Percentiles rank a stretch among this genome's conserved stretches.
Conservation (phyloP, 2,113 vertebrate species). For the Chamaetylas fuelleborni region DNA sequence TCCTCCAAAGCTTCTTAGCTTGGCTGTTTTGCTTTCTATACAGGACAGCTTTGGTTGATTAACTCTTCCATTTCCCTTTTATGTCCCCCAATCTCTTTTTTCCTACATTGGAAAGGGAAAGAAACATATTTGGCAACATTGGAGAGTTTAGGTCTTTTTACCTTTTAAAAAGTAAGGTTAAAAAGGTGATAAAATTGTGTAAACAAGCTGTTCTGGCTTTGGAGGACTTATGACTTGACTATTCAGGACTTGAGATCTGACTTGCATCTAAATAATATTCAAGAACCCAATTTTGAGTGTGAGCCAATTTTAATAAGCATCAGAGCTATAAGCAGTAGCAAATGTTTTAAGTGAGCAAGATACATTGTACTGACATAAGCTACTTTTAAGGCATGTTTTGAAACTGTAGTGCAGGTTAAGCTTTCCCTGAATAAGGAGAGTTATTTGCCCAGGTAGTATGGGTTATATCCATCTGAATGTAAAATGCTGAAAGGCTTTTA, state of each 20-base stretch:
- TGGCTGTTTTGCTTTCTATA: neutral
- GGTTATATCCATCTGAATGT: neutral
- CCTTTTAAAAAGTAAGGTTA: neutral
- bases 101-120: neutral
- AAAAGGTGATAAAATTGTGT: neutral
- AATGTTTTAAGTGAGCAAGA: neutral
- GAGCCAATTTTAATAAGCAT: neutral
- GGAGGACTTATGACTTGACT: neutral
- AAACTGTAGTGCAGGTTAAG: neutral
- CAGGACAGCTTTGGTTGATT: neutral
- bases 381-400: neutral
- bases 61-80: neutral
- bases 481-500: neutral
- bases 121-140: neutral
- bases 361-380: neutral
- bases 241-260: neutral
- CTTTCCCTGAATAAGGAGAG: neutral
- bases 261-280: neutral
- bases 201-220: neutral
- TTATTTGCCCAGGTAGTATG: neutral
- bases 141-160: neutral
- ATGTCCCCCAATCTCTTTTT: neutral
- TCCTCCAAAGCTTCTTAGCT: neutral
- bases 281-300: neutral
- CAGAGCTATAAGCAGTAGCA: neutral